Evolutionary conservation across 2,113 vertebrate genomes (phyloP).

Genomic region (Nasalis larvatus): DNA sequence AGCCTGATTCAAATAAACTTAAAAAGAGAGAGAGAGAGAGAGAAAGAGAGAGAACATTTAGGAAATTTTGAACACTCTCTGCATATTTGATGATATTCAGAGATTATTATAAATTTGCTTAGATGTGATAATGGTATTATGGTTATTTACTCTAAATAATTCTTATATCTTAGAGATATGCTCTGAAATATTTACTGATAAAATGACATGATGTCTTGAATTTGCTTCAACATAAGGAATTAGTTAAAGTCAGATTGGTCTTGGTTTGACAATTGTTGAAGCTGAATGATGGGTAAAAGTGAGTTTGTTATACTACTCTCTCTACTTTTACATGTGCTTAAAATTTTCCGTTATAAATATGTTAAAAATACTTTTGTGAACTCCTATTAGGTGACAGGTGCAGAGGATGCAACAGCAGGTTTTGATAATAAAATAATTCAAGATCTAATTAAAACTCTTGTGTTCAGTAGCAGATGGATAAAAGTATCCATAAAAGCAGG

Average conservation of each 20-base stretch:
- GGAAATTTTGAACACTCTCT: not conserved
- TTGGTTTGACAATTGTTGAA: slow-evolving; percentile 17
- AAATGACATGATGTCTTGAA: not conserved
- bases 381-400: not conserved
- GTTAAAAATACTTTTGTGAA: not conserved
- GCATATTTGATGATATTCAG: not conserved
- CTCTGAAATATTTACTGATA: slow-evolving; percentile 35
- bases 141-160: slow-evolving; percentile 34
- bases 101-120: slow-evolving; percentile 10
- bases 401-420: not conserved
- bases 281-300: not conserved
- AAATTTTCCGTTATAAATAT: not conserved
- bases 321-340: not conserved
- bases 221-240: not conserved
- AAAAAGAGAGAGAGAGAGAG: not conserved
- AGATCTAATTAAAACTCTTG: slow-evolving; percentile 19
- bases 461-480: slow-evolving; percentile 42
- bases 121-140: slow-evolving; percentile 2
- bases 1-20: not conserved
- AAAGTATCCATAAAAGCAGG: slow-evolving; percentile 49
- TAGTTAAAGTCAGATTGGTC: slow-evolving; percentile 6
- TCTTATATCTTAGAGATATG: slow-evolving; percentile 26
- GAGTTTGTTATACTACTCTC: not conserved
- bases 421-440: not conserved
- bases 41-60: not conserved